Percentiles rank a stretch among this genome's conserved stretches.
phyloP scores from a whole-genome alignment of 2,113 vertebrate species.

The Mobula birostris region DNA sequence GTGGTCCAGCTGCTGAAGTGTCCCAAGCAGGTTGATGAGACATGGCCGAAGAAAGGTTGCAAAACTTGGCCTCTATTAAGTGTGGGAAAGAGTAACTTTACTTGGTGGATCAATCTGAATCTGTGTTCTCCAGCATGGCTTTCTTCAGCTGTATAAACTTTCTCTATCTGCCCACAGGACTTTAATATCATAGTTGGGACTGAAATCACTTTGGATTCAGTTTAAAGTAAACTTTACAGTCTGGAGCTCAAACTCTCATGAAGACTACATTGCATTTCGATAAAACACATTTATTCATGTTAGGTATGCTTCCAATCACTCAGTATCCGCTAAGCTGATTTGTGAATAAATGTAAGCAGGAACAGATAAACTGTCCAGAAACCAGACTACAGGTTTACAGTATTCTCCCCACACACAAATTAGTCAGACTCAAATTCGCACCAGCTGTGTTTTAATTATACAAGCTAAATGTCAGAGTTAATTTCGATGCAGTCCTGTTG shows the following conservation, averaged over 20 bases:
- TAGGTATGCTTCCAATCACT: not conserved
- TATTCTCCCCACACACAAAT: not conserved
- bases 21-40: not conserved
- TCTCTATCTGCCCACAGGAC: no score
- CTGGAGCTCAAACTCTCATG: not conserved
- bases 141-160: not conserved
- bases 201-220: not conserved
- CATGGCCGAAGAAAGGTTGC: no score
- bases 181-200: not conserved
- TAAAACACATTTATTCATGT: not conserved
- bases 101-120: not conserved
- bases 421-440: not conserved
- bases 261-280: not conserved
- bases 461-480: not conserved
- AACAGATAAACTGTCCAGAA: not conserved
- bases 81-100: not conserved
- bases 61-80: not conserved
- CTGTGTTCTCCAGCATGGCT: not conserved
- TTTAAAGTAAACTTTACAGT: not conserved
- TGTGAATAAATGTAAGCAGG: not conserved
- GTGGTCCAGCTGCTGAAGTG: not conserved
- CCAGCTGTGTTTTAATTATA: slow-evolving; percentile 16
- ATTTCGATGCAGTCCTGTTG: not conserved
- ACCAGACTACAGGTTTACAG: not conserved
- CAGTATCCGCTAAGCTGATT: no score